Conservation (phyloP, 2,113 vertebrate genomes). For the Leucoraja erinaceus region DNA sequence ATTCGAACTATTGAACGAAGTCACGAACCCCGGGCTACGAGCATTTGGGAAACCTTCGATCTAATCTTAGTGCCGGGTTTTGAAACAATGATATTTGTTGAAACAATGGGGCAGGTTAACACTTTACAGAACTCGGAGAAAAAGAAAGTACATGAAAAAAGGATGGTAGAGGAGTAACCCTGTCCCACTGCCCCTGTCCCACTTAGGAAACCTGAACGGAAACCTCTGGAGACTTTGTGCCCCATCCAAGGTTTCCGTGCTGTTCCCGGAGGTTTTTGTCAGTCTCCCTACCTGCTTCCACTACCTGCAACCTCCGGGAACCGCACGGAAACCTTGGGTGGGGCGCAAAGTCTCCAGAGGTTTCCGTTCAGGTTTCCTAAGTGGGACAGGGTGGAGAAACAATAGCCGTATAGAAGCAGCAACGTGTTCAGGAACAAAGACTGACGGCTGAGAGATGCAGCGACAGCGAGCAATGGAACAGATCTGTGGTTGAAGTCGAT, state of each 20-base stretch:
- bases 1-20: not conserved
- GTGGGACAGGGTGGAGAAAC: not conserved
- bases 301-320: no score
- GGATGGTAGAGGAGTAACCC: not conserved
- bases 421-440: not conserved
- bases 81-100: no score
- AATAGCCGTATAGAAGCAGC: no score
- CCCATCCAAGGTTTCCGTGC: no score
- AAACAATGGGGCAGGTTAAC: not conserved
- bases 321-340: no score
- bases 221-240: no score
- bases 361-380: no score
- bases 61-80: not conserved
- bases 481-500: not conserved
- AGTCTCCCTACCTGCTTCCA: no score
- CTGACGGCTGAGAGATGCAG: not conserved
- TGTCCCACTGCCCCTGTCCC: no score
- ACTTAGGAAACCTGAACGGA: no score
- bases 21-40: not conserved
- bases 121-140: not conserved
- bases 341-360: no score
- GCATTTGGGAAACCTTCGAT: not conserved
- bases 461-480: not conserved
- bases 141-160: not conserved
- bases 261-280: no score